Evolutionary conservation across 1,140 invertebrate species (phyloP).

Genomic region (Portunus trituberculatus): DNA sequence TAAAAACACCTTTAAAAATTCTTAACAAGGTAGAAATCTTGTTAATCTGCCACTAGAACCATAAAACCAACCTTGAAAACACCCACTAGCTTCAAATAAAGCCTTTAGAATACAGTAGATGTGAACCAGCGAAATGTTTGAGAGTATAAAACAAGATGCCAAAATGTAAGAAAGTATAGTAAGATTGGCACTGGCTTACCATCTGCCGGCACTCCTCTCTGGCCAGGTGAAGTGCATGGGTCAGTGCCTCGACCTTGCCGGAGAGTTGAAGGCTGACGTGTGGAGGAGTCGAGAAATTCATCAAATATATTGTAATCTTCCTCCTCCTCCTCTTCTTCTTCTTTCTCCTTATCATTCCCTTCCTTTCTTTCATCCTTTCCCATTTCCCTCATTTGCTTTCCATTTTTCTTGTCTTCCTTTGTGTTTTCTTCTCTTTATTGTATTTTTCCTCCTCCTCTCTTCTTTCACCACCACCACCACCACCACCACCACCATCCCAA

Average conservation of each 20-base stretch:
- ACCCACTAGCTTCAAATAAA: too few relatives aligned
- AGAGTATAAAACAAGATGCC: too few relatives aligned
- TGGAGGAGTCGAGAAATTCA: conserved; percentile 53
- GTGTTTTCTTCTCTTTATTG: neutral
- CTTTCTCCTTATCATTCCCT: neutral
- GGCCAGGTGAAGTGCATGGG: neutral
- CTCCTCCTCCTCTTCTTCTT: neutral
- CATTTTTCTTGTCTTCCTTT: too few relatives aligned
- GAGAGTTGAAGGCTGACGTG: neutral
- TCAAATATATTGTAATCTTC: conserved; percentile 41
- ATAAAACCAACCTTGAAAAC: too few relatives aligned
- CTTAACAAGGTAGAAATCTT: too few relatives aligned
- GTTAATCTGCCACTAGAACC: too few relatives aligned
- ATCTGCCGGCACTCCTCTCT: conserved; percentile 37
- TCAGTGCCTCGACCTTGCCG: neutral
- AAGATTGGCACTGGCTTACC: neutral
- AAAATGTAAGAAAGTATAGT: too few relatives aligned
- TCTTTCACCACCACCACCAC: neutral
- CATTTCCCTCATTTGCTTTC: neutral
- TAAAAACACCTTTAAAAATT: too few relatives aligned
- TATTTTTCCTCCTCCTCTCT: neutral
- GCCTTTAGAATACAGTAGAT: neutral
- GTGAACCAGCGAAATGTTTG: neutral
- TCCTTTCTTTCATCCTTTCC: neutral
- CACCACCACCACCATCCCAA: neutral